These are phyloP conservation scores for Paramuricea clavata DNA, from an alignment of 92 coral and sea anemone species.

Conservation along the genomic window DNA sequence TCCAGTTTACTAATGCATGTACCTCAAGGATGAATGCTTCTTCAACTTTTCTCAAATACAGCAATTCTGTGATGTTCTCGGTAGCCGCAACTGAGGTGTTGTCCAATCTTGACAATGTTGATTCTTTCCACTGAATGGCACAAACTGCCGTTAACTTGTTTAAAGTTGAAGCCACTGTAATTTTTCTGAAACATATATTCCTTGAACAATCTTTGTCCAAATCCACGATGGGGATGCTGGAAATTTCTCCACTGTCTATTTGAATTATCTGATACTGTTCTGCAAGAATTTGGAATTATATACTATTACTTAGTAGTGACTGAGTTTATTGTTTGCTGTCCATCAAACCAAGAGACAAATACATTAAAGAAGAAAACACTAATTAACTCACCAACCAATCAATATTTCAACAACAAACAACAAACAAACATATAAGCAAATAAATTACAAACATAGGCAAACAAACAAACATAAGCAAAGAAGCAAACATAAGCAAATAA, in stretches of 20 bases:
- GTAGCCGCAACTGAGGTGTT: not conserved
- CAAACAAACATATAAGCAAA: too few relatives aligned
- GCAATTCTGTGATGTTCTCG: not conserved
- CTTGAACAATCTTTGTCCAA: not conserved
- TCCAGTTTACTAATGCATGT: not conserved
- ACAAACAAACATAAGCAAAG: too few relatives aligned
- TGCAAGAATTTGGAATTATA: not conserved
- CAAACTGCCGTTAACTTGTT: not conserved
- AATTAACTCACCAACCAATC: too few relatives aligned
- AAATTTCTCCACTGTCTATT: not conserved
- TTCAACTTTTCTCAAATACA: not conserved
- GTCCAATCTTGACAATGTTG: not conserved
- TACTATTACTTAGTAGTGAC: not conserved
- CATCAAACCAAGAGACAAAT: not conserved
- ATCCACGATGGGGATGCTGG: not conserved
- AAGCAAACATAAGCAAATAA: too few relatives aligned
- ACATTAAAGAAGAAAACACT: too few relatives aligned
- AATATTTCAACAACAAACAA: too few relatives aligned
- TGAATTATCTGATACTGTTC: not conserved
- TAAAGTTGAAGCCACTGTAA: not conserved
- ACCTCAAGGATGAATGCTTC: not conserved
- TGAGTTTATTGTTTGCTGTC: too few relatives aligned
- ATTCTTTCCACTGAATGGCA: constrained; percentile 2
- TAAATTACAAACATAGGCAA: too few relatives aligned
- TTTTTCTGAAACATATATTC: not conserved